These are phyloP conservation scores for Alviniconcha marisindica DNA, from an alignment of 1,140 invertebrate genomes.

Conservation along the genomic window DNA sequence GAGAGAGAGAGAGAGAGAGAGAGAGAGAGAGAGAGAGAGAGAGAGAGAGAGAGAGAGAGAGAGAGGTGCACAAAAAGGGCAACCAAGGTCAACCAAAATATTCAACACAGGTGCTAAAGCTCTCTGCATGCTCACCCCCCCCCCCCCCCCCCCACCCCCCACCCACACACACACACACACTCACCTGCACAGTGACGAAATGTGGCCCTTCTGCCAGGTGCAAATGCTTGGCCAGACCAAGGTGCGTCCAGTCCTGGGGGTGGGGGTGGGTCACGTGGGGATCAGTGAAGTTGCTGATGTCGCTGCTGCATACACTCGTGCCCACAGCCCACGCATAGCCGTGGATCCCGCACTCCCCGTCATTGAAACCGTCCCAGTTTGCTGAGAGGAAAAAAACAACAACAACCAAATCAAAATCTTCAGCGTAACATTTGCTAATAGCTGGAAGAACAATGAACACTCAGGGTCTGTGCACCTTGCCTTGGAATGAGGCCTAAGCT, in stretches of 20 bases:
- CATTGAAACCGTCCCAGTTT: constrained; percentile 67
- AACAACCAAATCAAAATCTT: background rate
- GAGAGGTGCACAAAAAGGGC: too few relatives aligned
- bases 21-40: too few relatives aligned
- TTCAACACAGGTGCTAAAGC: too few relatives aligned
- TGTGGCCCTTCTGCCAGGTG: constrained; percentile 58
- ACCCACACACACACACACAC: background rate
- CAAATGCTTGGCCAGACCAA: constrained; percentile 50
- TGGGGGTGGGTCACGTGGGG: constrained; percentile 56
- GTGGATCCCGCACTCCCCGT: constrained; percentile 62
- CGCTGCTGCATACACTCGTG: constrained; percentile 48
- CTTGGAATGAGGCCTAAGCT: too few relatives aligned
- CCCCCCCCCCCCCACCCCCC: too few relatives aligned
- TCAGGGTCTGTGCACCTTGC: background rate
- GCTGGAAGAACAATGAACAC: constrained; percentile 14
- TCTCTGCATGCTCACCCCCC: too few relatives aligned
- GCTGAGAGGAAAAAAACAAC: constrained; percentile 43
- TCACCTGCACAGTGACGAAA: constrained; percentile 45
- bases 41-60: too few relatives aligned
- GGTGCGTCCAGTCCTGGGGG: constrained; percentile 58
- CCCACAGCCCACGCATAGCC: constrained; percentile 64
- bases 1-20: too few relatives aligned
- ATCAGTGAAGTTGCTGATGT: constrained; percentile 50
- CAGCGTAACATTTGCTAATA: background rate
- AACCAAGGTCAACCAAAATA: too few relatives aligned